Base-by-base conservation (phyloP, 2,888 invertebrate genomes). In the Trachelus tabidus region DNA sequence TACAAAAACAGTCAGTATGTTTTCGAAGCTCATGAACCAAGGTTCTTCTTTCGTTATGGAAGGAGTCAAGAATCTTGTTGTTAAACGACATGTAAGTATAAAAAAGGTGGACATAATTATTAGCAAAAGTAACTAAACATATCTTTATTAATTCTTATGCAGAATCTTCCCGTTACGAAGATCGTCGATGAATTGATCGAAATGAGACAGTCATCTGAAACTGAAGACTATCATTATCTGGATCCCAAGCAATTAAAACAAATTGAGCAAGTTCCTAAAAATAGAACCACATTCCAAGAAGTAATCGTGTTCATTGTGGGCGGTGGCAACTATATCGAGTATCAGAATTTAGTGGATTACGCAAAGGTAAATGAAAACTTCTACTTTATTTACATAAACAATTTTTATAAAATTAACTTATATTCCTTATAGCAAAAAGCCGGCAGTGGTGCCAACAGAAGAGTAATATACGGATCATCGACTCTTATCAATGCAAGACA, bases 21-120 rank as follows among this genome's bases (percentile, higher is more conserved):
- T 99, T 92, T 98, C 98, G 12, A 99, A 99, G 92, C 93, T 99
- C 77, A 97, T 99, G 87, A 97, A 97, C 12, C 98, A 99, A 90
- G 98, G 99, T 34, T 99, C 99, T 0, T 97, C 98, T 68, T 99
- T 99, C 91, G 98, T 99, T 0, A 99, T 99, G 99, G 99, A 99
- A 92, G 99, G 99, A 68, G 99, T 99, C 0, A 98, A 99, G 92
- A 99, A 99, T 93, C 94, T 99, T 87, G 99, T 99, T 31, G 97
- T 99, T 12, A 99, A 99, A 92, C 96, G 97, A 93, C 99, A 99
- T 93, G 97, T 97, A 92, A 94, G 95, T 94, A 74, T 71, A 0
- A 56, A 68, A 30, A 69, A 40, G 34, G 30, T 34, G 11, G 15
- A 12, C 34, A 69, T 31, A 37, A 75, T n/a, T 37, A 37, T 40